Conservation (phyloP, 2,797 vertebrate species). For the Austrolebias charrua region DNA sequence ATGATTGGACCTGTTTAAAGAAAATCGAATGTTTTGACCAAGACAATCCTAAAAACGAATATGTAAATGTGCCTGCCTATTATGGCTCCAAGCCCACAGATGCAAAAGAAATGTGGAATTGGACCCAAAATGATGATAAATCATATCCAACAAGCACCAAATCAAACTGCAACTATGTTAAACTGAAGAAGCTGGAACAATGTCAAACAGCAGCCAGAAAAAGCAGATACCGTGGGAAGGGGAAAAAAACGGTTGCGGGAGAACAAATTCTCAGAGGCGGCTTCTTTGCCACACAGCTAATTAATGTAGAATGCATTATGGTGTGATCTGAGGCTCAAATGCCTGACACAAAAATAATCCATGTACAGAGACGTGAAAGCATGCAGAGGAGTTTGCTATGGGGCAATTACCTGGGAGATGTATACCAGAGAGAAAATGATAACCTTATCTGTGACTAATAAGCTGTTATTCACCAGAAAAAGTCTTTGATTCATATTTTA, state of each 20-base stretch:
- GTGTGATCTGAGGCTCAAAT: slow-evolving; percentile 25
- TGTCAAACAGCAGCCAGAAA: slow-evolving; percentile 60
- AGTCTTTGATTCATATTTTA: slow-evolving; percentile 16
- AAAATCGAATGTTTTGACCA: too few species aligned
- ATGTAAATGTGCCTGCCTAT: too few species aligned
- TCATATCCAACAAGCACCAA: slow-evolving; percentile 36
- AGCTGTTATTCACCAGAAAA: slow-evolving; percentile 14
- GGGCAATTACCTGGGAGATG: slow-evolving; percentile 36
- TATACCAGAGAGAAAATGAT: slow-evolving; percentile 10
- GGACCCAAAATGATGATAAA: slow-evolving; percentile 15
- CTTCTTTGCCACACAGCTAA: slow-evolving; percentile 37
- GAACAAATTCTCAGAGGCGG: slow-evolving; percentile 44
- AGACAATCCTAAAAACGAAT: too few species aligned
- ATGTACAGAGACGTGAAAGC: slow-evolving; percentile 25
- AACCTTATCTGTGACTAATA: slow-evolving; percentile 33
- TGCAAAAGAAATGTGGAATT: too few species aligned
- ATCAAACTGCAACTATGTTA: slow-evolving; percentile 33
- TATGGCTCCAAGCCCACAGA: too few species aligned
- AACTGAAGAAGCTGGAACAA: slow-evolving; percentile 44
- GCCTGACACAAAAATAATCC: slow-evolving; percentile 17
- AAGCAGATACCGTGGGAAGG: slow-evolving; percentile 44
- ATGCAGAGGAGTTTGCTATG: slow-evolving; percentile 15
- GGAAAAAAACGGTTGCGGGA: slow-evolving; percentile 47
- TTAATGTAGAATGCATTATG: slow-evolving; percentile 44
- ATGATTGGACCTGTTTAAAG: too few species aligned